Evolutionary conservation across 1,140 invertebrate genomes (phyloP).

Genomic region (Acyrthosiphon pisum): DNA sequence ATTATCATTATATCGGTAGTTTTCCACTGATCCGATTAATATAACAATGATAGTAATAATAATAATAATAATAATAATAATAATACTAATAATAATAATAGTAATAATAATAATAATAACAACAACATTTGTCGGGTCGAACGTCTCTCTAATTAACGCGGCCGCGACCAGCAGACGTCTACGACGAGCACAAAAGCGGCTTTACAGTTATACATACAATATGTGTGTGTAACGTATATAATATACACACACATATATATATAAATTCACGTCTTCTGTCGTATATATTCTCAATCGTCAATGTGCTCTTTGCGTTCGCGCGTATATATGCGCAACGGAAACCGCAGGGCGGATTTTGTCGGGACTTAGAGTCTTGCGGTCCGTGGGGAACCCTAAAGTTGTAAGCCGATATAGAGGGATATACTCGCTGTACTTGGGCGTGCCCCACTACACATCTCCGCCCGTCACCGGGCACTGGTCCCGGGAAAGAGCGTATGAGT

Average conservation of each 20-base stretch:
- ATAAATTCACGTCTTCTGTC: background rate
- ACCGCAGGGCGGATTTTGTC: constrained; percentile 3
- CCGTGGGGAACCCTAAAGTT: background rate
- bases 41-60: background rate
- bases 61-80: background rate
- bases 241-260: too few species aligned
- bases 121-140: background rate
- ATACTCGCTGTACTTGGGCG: background rate
- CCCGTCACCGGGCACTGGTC: background rate
- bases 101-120: background rate
- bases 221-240: background rate
- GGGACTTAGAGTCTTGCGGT: constrained; percentile 11
- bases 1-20: background rate
- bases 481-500: background rate
- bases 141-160: background rate
- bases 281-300: background rate
- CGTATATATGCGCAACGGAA: background rate
- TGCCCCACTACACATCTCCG: background rate
- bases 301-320: background rate
- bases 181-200: background rate
- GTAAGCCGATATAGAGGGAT: background rate
- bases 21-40: background rate
- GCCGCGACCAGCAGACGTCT: background rate
- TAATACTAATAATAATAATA: background rate
- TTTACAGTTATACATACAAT: background rate